Base-by-base conservation (phyloP, 2,113 vertebrate species). In the Tyto alba region DNA sequence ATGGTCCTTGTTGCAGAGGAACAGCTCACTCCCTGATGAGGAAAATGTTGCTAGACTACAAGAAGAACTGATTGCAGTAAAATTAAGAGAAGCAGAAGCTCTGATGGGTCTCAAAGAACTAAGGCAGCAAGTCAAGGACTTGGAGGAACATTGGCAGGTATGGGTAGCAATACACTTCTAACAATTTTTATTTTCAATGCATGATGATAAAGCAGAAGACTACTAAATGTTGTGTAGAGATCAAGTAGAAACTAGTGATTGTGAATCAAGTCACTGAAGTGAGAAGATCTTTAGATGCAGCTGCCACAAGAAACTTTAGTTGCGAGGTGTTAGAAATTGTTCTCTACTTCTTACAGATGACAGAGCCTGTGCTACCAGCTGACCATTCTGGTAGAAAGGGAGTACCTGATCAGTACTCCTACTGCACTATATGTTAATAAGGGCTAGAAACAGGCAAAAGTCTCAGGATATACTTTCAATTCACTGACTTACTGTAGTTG, bases 141-240 rank as follows among this genome's bases (percentile, higher is more conserved):
- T 99, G 97, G 99, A 99, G 32, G 99, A 99, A 19, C 99, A 99
- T 97, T 99, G 99, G 99, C 99, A 99, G 99, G 99, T 99, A 97
- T 90, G 97, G 20, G 21, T 29, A 63, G 36, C 22, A 69, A 41
- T 73, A 36, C 2, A 16, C 7, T 79, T 66, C 1, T 19, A 67
- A n/a, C 12, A 29, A 11, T n/a, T 85, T 94, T 74, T 71, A 6
- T 85, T 75, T 94, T 67, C 36, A 73, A 0, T 67, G 27, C 57
- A 27, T 64, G 17, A 27, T 62, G 11, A 74, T 69, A 80, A 84
- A 89, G 34, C 27, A 87, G 50, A 78, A 64, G 6, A 27, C 71
- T 53, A 21, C 2, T 12, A 68, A 48, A 32, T 21, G 20, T 52
- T 71, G 50, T 48, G 8, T 10, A 60, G 68, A 76, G 47, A 45